Conservation (phyloP, 2,797 vertebrate genomes). For the Sebastes minor region DNA sequence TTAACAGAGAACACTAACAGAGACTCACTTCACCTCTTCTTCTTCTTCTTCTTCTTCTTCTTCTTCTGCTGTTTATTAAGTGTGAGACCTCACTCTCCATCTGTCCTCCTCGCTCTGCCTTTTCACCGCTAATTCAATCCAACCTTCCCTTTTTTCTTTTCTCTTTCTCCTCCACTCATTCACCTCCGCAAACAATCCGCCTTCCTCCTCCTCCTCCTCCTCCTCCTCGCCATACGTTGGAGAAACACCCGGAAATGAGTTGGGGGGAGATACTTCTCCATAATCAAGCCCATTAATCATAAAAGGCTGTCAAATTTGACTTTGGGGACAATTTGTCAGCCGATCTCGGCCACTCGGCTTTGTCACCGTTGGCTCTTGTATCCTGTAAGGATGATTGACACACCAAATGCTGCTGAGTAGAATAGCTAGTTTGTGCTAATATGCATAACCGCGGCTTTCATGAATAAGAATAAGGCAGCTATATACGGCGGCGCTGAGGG, state of each 20-base stretch:
- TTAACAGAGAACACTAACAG: constrained; percentile 15
- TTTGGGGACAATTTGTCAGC: constrained; percentile 89
- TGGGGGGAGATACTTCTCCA: constrained; percentile 79
- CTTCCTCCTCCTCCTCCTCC: constrained; percentile 4
- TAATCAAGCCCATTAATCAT: constrained; percentile 89
- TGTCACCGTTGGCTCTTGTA: constrained; percentile 80
- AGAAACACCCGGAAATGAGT: constrained; percentile 81
- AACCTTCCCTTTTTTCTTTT: constrained; percentile 23
- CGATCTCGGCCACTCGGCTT: constrained; percentile 73
- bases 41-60: neutral
- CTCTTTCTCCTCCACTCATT: constrained; percentile 41
- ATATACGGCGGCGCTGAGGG: constrained; percentile 51
- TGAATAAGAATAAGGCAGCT: constrained; percentile 86
- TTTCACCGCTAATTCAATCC: constrained; percentile 77
- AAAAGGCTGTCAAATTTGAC: constrained; percentile 88
- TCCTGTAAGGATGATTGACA: constrained; percentile 86
- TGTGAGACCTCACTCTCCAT: constrained; percentile 58
- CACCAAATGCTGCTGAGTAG: constrained; percentile 78
- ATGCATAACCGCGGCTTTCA: constrained; percentile 84
- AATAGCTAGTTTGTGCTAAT: constrained; percentile 86
- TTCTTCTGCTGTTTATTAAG: constrained; percentile 59
- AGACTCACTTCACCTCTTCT: neutral
- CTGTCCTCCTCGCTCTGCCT: constrained; percentile 44
- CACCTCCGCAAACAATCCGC: constrained; percentile 26
- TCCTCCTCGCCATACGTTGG: constrained; percentile 13